Percentiles rank a stretch among this genome's conserved stretches.
Evolutionary conservation across 1,140 invertebrate genomes (phyloP).

Genomic region (Heliconius congener): DNA sequence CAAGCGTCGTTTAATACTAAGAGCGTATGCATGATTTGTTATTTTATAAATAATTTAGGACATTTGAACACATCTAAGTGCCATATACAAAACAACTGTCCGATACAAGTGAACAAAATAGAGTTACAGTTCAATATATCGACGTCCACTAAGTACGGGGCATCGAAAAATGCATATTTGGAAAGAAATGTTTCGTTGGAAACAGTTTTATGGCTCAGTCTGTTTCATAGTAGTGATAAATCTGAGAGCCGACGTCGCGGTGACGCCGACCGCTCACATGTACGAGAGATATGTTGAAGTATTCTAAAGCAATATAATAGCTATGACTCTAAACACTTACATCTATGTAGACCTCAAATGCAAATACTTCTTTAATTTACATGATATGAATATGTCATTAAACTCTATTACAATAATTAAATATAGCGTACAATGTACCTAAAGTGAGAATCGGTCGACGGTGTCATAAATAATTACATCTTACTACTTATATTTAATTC

Average conservation of each 20-base stretch:
- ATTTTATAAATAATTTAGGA: slow-evolving; percentile 76
- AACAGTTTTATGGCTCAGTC: slow-evolving; percentile 42
- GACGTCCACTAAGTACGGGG: slow-evolving; percentile 53
- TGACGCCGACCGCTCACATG: slow-evolving; percentile 63
- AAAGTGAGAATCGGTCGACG: slow-evolving; percentile 38
- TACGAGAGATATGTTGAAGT: slow-evolving; percentile 79
- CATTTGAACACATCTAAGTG: slow-evolving; percentile 70
- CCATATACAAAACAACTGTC: slow-evolving; percentile 56
- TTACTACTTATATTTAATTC: slow-evolving; percentile 24
- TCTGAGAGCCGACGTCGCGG: slow-evolving; percentile 20
- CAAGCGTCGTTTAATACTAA: slow-evolving; percentile 74
- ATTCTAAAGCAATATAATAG: slow-evolving; percentile 79
- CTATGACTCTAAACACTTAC: slow-evolving; percentile 79
- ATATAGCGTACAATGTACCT: slow-evolving; percentile 60
- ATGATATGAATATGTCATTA: slow-evolving; percentile 81
- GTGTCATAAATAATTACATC: slow-evolving; percentile 17
- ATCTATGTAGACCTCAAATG: slow-evolving; percentile 81
- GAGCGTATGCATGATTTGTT: slow-evolving; percentile 78
- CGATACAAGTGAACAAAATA: slow-evolving; percentile 38
- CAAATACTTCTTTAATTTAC: slow-evolving; percentile 80
- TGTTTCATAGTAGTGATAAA: slow-evolving; percentile 39
- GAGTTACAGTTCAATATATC: slow-evolving; percentile 29
- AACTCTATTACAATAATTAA: slow-evolving; percentile 73
- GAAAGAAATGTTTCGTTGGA: slow-evolving; percentile 59
- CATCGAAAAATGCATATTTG: slow-evolving; percentile 73